Base-by-base conservation (phyloP, 2,888 invertebrate species). In the Rhaphigaster nebulosa region DNA sequence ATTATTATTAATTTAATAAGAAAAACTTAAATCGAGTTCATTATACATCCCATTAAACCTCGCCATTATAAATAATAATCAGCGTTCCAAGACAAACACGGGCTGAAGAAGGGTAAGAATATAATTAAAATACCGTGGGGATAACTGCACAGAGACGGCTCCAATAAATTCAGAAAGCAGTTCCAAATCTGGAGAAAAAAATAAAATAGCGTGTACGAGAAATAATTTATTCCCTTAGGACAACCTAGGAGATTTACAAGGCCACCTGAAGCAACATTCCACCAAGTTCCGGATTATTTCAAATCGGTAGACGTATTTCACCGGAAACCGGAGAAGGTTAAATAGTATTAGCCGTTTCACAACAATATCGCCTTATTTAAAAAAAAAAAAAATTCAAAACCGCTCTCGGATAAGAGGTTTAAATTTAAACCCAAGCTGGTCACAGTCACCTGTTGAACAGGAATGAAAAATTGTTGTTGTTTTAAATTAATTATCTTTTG, bases 401-500 rank as follows among this genome's bases (percentile, higher is more conserved):
- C 6, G 38, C 20, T 38, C 23, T 0, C 23, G 5, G 45, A 26
- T 50, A 41, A 84, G 45, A 50, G 84, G 84, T 41, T 41, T 41
- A 45, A 84, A 84, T 13, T 50, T 50, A 84, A 84, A 84, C 10
- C 84, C 84, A 6, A n/a, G 4, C 84, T 10, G n/a, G 45, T n/a
- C 15, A 26, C 15, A 84, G 84, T 10, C 84, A 84, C 84, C 84
- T 84, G 84, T 84, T 84, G 26, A 45, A 45, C n/a, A 84, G n/a
- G 84, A 84, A 84, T 84, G 41, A 84, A 45, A 84, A 84, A 84
- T 84, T 26, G 41, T 84, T 84, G 45, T 84, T 84, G n/a, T 84
- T 84, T 15, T 45, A 84, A 84, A 84, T 45, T 84, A 84, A 84
- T 84, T 50, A 50, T 84, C 45, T 50, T n/a, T 1, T 1, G n/a